Evolutionary conservation across 1,140 invertebrate species (phyloP), one percentile per base, ranked within the genome.

Genomic region (Pogonomyrmex californicus): DNA sequence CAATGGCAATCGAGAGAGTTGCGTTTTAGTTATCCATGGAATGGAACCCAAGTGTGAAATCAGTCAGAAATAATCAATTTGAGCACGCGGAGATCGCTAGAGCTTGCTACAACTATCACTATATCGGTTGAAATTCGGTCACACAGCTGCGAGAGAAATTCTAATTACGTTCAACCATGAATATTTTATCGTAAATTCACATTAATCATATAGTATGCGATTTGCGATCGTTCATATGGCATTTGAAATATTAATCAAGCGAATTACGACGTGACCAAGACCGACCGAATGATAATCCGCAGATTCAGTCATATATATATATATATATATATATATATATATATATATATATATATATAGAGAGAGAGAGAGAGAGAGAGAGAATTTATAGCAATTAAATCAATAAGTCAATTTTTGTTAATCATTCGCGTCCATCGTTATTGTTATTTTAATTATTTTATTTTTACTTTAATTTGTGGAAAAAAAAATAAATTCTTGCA

Each of bases 211-310:
- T 82, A 30, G 38, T 54, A 71, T 14, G 68, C 54, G 51, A 82
- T 73, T 71, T 82, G 33, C 30, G 54, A 83, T 49, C 65, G 47
- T 70, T 47, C 79, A 58, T 73, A 71, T 41, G 41, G 7, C 66
- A 17, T 54, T 49, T 83, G 54, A 83, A 83, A 83, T 83, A 75
- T 83, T 83, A 83, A 83, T 83, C n/a, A 33, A 38, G 41, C 41
- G 12, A 33, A 75, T 75, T 75, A 49, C 17, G 17, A 71, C 49
- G 10, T 82, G 62, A 83, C 54, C 17, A 47, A 58, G n/a, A 44
- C 30, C 12, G 54, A 10, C 1, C 38, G 5, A 14, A 66, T 56
- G 12, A 70, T 60, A 73, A 60, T 73, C 17, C 6, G 12, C 30
- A 12, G 51, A 23, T 33, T 10, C 12, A 23, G 10, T 51, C 14